Conservation (phyloP, 2,797 vertebrate genomes). For the Poecile montanus region DNA sequence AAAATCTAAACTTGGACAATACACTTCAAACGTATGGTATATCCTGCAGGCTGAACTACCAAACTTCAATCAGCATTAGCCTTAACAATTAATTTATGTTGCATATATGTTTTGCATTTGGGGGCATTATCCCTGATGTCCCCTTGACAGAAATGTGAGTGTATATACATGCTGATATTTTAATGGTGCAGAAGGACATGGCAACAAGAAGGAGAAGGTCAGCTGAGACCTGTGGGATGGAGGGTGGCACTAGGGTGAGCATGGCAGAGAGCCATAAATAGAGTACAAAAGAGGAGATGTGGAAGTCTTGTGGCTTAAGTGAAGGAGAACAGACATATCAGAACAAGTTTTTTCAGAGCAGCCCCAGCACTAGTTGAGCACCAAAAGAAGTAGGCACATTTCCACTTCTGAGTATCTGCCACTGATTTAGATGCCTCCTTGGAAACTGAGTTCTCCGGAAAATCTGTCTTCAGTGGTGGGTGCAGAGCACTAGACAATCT, state of each 20-base stretch:
- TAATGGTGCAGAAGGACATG: not conserved
- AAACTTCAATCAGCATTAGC: constrained; percentile 45
- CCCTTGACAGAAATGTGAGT: constrained; percentile 12
- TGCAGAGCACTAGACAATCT: constrained; percentile 63
- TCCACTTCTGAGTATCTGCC: constrained; percentile 56
- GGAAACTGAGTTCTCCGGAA: constrained; percentile 50
- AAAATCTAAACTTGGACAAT: constrained; percentile 54
- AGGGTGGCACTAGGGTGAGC: not conserved
- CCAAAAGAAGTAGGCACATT: constrained; percentile 38
- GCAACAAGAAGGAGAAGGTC: not conserved
- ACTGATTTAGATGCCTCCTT: constrained; percentile 52
- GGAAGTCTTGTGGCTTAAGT: not conserved
- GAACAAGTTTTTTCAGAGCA: constrained; percentile 10
- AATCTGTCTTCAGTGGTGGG: constrained; percentile 46
- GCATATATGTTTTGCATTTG: constrained; percentile 15
- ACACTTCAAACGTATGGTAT: constrained; percentile 57
- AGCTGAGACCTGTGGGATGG: not conserved
- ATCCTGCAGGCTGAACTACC: constrained; percentile 55
- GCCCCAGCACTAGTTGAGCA: constrained; percentile 34
- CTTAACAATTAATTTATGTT: constrained; percentile 59
- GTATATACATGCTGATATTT: not conserved
- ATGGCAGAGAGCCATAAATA: not conserved
- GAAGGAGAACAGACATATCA: not conserved
- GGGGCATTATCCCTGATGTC: not conserved
- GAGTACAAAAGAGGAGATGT: not conserved